These are phyloP conservation scores for pig (Sus scrofa) DNA, from an alignment of 2,113 vertebrate species.

Conservation along the genomic window T2T-Sscrofa CM000815.6:92511001-92511500, in stretches of 20 bases:
- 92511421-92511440: not conserved
- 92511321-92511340: not conserved
- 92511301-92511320: not conserved
- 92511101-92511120: not conserved
- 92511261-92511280: not conserved
- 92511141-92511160: not conserved
- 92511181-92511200: not conserved
- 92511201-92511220: not conserved
- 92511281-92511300: not conserved
- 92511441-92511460: fast-evolving
- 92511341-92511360: not conserved
- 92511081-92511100: not conserved
- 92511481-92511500: not conserved
- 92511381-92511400: not conserved
- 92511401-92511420: not conserved
- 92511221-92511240: not conserved
- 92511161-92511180: not conserved
- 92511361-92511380: not conserved
- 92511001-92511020: not conserved
- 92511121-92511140: not conserved
- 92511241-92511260: not conserved
- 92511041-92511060: not conserved
- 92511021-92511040: not conserved
- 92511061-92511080: not conserved
- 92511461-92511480: fast-evolving